A percentile compares a stretch with the other conserved stretches of the same genome.
These are phyloP conservation scores for Linnaemya vulpina DNA, from an alignment of 2,888 invertebrate species.

Conservation along the genomic window DNA sequence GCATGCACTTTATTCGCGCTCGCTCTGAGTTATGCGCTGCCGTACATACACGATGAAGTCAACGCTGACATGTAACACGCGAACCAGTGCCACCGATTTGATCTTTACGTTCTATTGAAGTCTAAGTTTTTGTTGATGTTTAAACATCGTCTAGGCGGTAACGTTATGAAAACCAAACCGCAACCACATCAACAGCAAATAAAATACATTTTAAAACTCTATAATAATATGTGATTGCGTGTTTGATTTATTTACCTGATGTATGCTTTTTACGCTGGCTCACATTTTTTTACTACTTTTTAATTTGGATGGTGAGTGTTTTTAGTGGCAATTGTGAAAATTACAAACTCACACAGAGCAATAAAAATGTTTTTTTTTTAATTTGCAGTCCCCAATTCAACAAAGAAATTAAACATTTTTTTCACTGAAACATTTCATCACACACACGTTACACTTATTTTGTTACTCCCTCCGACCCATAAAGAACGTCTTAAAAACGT, in stretches of 20 bases:
- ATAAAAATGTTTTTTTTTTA: too few species aligned
- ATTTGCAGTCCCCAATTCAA: conserved; percentile 40
- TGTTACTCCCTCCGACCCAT: not conserved
- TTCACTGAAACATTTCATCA: not conserved
- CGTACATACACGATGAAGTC: conserved; percentile 43
- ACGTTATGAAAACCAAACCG: conserved; percentile 61
- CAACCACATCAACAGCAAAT: conserved; percentile 47
- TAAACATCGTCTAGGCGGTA: conserved; percentile 67
- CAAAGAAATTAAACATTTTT: conserved; percentile 43
- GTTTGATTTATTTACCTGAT: conserved; percentile 51
- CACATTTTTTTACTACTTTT: conserved; percentile 31
- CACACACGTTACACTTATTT: not conserved
- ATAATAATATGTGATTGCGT: conserved; percentile 60
- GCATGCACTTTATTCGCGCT: conserved; percentile 21
- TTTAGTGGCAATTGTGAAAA: conserved; percentile 63
- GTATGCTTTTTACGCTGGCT: conserved; percentile 37
- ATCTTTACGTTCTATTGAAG: conserved; percentile 66
- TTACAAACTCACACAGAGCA: conserved; percentile 30
- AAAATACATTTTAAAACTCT: conserved; percentile 32
- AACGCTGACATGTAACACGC: conserved; percentile 81
- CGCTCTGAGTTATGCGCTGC: not conserved
- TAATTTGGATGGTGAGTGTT: conserved; percentile 46
- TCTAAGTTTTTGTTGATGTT: conserved; percentile 69
- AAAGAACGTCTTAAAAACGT: not conserved
- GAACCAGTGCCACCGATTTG: conserved; percentile 73